Base-by-base conservation (phyloP, 2,888 invertebrate genomes). In the Synergus umbraculus region DNA sequence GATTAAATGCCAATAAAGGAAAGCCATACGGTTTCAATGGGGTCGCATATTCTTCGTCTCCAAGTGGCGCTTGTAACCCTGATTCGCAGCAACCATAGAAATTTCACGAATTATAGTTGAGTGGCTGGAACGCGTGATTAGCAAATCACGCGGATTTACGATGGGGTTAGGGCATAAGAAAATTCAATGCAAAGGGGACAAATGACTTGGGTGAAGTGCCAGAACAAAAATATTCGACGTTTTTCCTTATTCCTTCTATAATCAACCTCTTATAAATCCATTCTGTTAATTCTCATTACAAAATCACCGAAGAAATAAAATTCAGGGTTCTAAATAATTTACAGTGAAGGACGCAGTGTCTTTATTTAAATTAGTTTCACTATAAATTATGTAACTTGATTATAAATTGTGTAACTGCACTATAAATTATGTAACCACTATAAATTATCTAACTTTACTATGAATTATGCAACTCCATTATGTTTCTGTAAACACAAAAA, bases 1-100 rank as follows among this genome's bases (percentile, higher is more conserved):
- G 76, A 82, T 83, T 81, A 76, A 79, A 79, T 78, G 81, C 78
- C 77, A 78, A 82, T 79, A 78, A 82, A 81, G 78, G 65, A 60
- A 77, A 58, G n/a, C 80, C 43, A 63, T 58, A 77, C 49, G 73
- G 46, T 73, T 80, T 80, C 77, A 77, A 77, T 60, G 54, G 77
- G 69, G 64, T 80, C 77, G 77, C 54, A 80, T 77, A 77, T 80
- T 77, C 69, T 80, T 80, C 77, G 60, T 63, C 69, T 64, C 77
- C 77, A 78, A 80, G 77, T 80, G 80, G 73, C 76, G 69, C 69
- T 77, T 77, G 80, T 80, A 78, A 78, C 73, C 49, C 69, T 63
- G 69, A 37, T 63, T 79, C 79, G 54, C 41, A 60, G 76, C 54
- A 76, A 58, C 58, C 76, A 46, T 54, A 65, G 58, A 67, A 78